These are phyloP conservation scores for Smutsia temminckii DNA, from an alignment of 2,797 vertebrate species.

Conservation along the genomic window DNA sequence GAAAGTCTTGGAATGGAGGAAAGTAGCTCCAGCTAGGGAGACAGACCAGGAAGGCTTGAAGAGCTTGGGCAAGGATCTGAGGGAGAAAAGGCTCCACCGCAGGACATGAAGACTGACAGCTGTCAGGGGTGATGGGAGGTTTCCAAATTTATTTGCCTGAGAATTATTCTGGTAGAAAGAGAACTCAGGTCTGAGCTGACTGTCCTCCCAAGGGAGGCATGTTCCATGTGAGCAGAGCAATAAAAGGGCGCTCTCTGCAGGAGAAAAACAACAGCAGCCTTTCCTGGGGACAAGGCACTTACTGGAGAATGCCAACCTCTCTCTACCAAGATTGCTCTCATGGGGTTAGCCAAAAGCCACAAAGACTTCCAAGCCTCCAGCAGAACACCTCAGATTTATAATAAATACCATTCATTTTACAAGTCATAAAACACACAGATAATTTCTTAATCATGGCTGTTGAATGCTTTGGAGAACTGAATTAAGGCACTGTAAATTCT, in stretches of 20 bases:
- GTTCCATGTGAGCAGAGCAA: not conserved
- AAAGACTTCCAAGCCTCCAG: not conserved
- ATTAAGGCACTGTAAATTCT: conserved; percentile 66
- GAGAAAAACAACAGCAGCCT: not conserved
- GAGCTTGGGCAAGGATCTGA: not conserved
- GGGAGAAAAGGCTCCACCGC: not conserved
- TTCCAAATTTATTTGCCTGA: not conserved
- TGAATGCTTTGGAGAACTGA: conserved; percentile 62
- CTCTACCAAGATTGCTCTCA: not conserved
- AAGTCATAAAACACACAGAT: conserved; percentile 51
- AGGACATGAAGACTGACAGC: not conserved
- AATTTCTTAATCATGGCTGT: conserved; percentile 60
- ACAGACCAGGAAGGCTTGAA: not conserved
- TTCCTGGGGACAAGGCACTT: not conserved
- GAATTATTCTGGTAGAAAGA: not conserved
- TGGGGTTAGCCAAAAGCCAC: not conserved
- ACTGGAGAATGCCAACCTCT: not conserved
- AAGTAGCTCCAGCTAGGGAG: not conserved
- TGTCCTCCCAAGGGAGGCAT: not conserved
- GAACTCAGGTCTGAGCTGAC: not conserved
- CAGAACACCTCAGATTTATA: not conserved
- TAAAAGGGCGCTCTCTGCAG: not conserved
- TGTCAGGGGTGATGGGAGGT: not conserved
- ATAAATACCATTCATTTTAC: conserved; percentile 44
- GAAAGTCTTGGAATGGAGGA: not conserved